Evolutionary conservation across 2,113 vertebrate genomes (phyloP).

Genomic region (Lampris incognitus): DNA sequence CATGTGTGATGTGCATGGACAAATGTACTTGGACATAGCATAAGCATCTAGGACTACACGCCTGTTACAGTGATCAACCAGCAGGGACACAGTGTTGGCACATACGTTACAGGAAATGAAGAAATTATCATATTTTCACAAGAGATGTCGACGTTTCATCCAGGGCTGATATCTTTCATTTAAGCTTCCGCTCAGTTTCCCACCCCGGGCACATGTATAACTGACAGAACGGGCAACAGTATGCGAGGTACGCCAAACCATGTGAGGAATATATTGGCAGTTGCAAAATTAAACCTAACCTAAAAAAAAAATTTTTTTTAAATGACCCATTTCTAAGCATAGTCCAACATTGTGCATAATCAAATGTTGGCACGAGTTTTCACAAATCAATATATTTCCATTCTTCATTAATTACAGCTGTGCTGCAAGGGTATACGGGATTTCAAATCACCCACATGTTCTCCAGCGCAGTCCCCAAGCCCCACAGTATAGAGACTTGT

Average conservation of each 20-base stretch:
- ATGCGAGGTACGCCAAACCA: not conserved
- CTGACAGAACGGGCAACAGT: constrained; percentile 1
- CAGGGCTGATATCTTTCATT: too few relatives aligned
- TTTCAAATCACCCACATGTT: constrained; percentile 61
- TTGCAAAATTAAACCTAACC: constrained; percentile 16
- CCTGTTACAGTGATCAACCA: too few relatives aligned
- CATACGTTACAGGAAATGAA: too few relatives aligned
- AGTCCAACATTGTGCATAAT: not conserved
- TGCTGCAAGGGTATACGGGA: constrained; percentile 45
- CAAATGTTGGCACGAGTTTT: constrained; percentile 31
- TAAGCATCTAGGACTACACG: too few relatives aligned
- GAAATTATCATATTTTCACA: too few relatives aligned
- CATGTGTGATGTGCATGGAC: too few relatives aligned
- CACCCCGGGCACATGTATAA: not conserved
- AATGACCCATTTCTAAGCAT: not conserved
- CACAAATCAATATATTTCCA: constrained; percentile 54
- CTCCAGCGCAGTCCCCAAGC: constrained; percentile 43
- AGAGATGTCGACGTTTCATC: too few relatives aligned
- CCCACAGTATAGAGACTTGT: constrained; percentile 54
- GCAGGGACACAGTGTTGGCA: too few relatives aligned
- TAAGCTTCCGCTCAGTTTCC: too few relatives aligned
- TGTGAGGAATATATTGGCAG: not conserved
- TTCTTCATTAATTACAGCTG: constrained; percentile 67
- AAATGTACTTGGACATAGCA: too few relatives aligned
- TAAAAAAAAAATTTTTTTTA: not conserved